phyloP scores from a whole-genome alignment of 2,888 invertebrate species.

The Himalopsyche japonica region DNA sequence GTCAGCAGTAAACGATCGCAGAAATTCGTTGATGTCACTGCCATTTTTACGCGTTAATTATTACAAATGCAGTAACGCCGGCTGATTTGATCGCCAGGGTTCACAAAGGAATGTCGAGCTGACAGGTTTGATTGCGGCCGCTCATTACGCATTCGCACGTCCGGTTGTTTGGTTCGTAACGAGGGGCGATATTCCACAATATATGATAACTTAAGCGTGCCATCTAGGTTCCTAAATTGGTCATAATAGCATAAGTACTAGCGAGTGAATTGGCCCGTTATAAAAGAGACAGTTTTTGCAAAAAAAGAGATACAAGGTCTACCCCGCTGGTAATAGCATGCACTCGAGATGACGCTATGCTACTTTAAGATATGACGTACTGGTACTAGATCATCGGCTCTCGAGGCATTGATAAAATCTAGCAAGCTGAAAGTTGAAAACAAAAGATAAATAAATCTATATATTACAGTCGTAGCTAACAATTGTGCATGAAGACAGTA shows the following conservation, averaged over 20 bases:
- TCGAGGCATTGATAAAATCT: too few species aligned
- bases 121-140: neutral
- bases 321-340: neutral
- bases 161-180: neutral
- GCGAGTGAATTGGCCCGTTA: neutral
- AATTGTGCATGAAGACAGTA: too few species aligned
- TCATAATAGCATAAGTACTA: neutral
- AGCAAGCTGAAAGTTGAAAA: too few species aligned
- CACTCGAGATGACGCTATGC: neutral
- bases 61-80: neutral
- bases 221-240: neutral
- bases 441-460: too few species aligned
- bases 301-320: neutral
- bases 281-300: neutral
- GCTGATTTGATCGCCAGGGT: neutral
- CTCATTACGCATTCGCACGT: neutral
- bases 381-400: too few species aligned
- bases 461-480: too few species aligned
- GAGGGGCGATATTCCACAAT: neutral
- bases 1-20: too few species aligned
- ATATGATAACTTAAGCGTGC: neutral
- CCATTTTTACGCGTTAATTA: neutral
- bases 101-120: neutral
- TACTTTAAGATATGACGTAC: too few species aligned
- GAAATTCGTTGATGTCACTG: neutral